Evolutionary conservation across 2,113 vertebrate species (phyloP).

Genomic region (Phalacrocorax pelagicus): DNA sequence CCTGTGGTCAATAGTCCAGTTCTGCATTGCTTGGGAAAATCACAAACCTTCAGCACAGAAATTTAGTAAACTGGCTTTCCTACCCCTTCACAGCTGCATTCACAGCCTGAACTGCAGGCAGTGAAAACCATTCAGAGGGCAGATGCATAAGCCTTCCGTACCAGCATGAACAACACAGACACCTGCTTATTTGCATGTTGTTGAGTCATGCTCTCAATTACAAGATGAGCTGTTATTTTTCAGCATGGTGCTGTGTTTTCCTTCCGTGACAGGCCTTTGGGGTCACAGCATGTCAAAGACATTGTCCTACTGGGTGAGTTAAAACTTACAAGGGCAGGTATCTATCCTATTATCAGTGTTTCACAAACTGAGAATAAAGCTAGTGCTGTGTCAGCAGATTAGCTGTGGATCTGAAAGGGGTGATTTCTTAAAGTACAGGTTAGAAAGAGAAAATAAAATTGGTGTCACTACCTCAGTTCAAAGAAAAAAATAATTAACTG

Average conservation of each 20-base stretch:
- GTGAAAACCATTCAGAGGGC: not conserved
- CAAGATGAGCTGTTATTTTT: constrained; percentile 14
- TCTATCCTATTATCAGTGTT: constrained; percentile 2
- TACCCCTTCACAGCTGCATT: not conserved
- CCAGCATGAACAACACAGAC: not conserved
- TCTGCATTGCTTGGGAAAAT: not conserved
- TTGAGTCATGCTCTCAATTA: not conserved
- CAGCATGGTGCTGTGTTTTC: constrained; percentile 13
- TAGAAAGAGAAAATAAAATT: constrained; percentile 25
- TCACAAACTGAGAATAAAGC: constrained; percentile 22
- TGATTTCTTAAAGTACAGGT: constrained; percentile 45
- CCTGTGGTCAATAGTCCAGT: not conserved
- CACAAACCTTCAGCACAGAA: not conserved
- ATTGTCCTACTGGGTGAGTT: not conserved
- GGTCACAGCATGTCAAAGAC: not conserved
- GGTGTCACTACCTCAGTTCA: not conserved
- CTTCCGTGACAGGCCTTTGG: not conserved
- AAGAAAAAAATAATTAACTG: not conserved
- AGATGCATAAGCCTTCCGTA: not conserved
- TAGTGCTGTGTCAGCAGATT: constrained; percentile 27
- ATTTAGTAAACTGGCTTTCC: not conserved
- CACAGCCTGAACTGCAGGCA: not conserved
- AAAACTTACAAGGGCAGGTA: not conserved
- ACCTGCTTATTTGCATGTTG: constrained; percentile 3
- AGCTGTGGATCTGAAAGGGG: not conserved